Base-by-base conservation (phyloP, 2,113 vertebrate genomes). In the Oryzias melastigma region DNA sequence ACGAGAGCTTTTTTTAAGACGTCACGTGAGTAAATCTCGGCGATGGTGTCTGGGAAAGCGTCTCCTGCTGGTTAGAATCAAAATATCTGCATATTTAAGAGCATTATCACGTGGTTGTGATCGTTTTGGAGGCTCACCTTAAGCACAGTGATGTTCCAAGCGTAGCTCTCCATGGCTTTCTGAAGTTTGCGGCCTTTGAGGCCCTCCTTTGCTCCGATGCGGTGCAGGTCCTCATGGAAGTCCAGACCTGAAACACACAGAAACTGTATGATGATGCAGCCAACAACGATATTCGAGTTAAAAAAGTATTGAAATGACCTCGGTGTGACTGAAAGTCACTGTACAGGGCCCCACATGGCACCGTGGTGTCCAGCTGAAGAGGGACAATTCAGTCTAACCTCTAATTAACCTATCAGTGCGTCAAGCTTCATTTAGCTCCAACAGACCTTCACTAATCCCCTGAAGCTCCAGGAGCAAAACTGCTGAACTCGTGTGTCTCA, bases 91-190 rank as follows among this genome's bases (percentile, higher is more conserved):
- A 35, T 49, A 74, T 68, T 25, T 52, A 22, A 24, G 49, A 65
- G 48, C 22, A 24, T 13, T 48, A 52, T 53, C 13, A 20, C 42
- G n/a, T 16, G 25, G 4, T 20, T 27, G 29, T 52, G 41, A 42
- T n/a, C 1, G 5, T 1, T 24, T 2, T 14, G 44, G 6, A n/a
- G 13, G 17, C 72, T 83, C 50, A 91, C 92, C 90, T 93, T 93
- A 27, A 93, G 89, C 25, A 93, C 92, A 1, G 92, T 93, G 77
- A 92, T 93, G 88, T 96, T 96, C 95, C 95, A 96, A 48, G 95
- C 95, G 0, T 96, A 96, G 87, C 94, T 96, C 90, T 96, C 95
- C 92, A 95, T 91, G 0, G 93, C 94, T 52, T 96, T 96, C 84
- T 96, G 94, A 51, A 96, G 88, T 57, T 96, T 96, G 29, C 91